A percentile compares a stretch with the other conserved stretches of the same genome.
These are phyloP conservation scores for Maccullochella peelii DNA, from an alignment of 2,113 vertebrate species.

Conservation along the genomic window DNA sequence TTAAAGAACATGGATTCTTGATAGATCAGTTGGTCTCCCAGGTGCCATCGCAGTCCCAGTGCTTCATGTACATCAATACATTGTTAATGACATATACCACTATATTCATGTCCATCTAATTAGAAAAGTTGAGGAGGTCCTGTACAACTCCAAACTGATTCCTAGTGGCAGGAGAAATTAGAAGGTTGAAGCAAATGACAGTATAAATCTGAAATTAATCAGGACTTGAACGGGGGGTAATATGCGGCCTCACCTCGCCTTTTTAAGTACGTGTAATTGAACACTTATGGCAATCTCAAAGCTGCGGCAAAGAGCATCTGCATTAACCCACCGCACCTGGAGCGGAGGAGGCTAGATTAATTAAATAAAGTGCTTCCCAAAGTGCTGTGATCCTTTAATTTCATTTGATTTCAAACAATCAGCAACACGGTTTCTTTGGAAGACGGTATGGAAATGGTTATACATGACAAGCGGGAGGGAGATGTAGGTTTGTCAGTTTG, in stretches of 20 bases:
- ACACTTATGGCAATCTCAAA: slow-evolving; percentile 71
- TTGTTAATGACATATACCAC: slow-evolving; percentile 68
- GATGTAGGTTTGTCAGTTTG: slow-evolving; percentile 60
- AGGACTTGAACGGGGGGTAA: slow-evolving; percentile 57
- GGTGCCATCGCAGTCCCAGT: slow-evolving; percentile 52
- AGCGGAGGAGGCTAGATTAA: slow-evolving; percentile 61
- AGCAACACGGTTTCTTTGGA: slow-evolving; percentile 27
- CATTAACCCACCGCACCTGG: slow-evolving; percentile 70
- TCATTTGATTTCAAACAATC: slow-evolving; percentile 68
- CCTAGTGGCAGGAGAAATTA: slow-evolving; percentile 67
- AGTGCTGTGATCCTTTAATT: slow-evolving; percentile 66
- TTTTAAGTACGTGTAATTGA: slow-evolving; percentile 71
- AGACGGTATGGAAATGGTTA: slow-evolving; percentile 27
- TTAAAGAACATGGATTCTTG: slow-evolving; percentile 44
- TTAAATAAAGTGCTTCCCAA: slow-evolving; percentile 70
- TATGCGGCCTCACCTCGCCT: slow-evolving; percentile 30
- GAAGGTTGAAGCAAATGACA: slow-evolving; percentile 67
- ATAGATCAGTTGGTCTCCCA: slow-evolving; percentile 50
- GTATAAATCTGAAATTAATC: slow-evolving; percentile 82
- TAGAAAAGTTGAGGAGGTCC: slow-evolving; percentile 77
- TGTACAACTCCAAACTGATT: slow-evolving; percentile 62
- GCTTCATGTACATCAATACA: slow-evolving; percentile 68
- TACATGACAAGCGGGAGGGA: slow-evolving; percentile 46
- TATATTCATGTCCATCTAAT: slow-evolving; percentile 73
- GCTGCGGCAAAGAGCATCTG: slow-evolving; percentile 63